Evolutionary conservation across 2,113 vertebrate genomes (phyloP).

Genomic region (Baryphthengus martii): DNA sequence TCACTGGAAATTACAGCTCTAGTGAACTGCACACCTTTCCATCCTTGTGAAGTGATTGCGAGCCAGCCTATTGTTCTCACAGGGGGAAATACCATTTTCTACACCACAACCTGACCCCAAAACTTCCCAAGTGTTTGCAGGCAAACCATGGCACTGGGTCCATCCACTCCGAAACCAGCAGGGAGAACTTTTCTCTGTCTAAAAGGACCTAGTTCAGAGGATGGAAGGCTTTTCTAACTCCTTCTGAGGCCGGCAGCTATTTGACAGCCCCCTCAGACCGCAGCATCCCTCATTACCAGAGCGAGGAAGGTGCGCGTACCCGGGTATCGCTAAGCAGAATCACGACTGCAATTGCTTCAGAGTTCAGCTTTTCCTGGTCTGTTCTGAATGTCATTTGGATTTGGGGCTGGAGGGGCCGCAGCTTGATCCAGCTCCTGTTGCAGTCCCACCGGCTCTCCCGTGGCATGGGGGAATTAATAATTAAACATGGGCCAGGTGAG

Average conservation of each 20-base stretch:
- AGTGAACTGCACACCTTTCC: neutral
- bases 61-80: neutral
- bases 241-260: rapidly evolving
- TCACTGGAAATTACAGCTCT: neutral
- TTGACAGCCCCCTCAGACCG: rapidly evolving
- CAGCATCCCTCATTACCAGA: neutral
- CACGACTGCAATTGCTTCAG: neutral
- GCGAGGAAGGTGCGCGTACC: rapidly evolving
- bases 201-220: neutral
- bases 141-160: rapidly evolving
- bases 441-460: neutral
- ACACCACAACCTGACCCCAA: neutral
- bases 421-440: neutral
- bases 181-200: neutral
- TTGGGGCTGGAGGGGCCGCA: neutral
- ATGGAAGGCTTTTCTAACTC: neutral
- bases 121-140: neutral
- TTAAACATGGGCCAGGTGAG: neutral
- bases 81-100: neutral
- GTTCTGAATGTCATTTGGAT: neutral
- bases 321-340: neutral
- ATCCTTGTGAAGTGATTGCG: neutral
- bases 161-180: rapidly evolving
- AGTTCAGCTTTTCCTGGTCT: rapidly evolving
- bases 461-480: neutral